Conservation (phyloP, 2,113 vertebrate genomes). For the Calidris pugnax region DNA sequence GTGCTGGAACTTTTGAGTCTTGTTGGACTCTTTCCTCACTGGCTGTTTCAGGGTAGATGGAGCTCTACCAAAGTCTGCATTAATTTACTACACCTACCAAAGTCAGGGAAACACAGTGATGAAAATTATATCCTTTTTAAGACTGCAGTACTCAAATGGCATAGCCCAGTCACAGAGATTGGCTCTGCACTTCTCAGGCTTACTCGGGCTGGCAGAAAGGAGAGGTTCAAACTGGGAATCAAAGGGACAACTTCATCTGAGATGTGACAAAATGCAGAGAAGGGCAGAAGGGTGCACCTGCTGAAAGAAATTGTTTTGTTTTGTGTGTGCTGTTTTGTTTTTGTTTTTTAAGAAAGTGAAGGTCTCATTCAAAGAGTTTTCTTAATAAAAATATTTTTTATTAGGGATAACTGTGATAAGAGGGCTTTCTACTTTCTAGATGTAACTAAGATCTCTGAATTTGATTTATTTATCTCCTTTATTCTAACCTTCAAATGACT, state of each 20-base stretch:
- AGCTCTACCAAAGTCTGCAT: neutral
- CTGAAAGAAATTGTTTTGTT: neutral
- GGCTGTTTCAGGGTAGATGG: neutral
- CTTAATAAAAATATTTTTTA: neutral
- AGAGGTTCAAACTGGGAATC: neutral
- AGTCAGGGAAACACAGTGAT: neutral
- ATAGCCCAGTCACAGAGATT: neutral
- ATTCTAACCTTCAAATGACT: conserved; percentile 8
- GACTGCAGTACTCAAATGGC: neutral
- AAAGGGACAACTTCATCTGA: neutral
- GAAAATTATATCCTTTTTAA: neutral
- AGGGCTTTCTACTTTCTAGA: neutral
- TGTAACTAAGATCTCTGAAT: neutral
- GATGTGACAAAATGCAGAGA: neutral
- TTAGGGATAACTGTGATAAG: neutral
- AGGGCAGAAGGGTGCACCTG: neutral
- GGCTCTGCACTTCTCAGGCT: neutral
- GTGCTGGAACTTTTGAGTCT: neutral
- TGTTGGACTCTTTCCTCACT: neutral
- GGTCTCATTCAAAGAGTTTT: neutral
- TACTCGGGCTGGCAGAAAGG: neutral
- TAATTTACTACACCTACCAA: neutral
- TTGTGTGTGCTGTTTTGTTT: neutral
- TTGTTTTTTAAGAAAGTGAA: neutral
- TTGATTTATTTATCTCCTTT: conserved; percentile 3